A percentile compares a stretch with the other conserved stretches of the same genome.
phyloP scores from a whole-genome alignment of 23 tunicate species.

The Botrylloides violaceus region DNA sequence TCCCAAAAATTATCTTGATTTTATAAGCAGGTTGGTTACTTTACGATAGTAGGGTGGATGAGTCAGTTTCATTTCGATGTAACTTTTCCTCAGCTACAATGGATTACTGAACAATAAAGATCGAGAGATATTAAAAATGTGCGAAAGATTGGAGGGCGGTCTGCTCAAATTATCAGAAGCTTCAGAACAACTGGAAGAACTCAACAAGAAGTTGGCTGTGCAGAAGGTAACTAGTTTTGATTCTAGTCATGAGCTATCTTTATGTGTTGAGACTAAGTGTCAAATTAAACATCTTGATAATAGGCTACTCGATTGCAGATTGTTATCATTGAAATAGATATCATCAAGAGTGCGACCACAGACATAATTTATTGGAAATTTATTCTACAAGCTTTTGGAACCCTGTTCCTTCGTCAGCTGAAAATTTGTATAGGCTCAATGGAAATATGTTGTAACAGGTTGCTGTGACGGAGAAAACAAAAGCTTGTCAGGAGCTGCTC shows the following conservation, averaged over 20 bases:
- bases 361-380: no score
- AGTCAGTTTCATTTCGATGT: no score
- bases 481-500: conserved; percentile 86
- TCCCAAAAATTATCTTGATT: conserved; percentile 98
- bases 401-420: no score
- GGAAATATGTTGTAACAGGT: conserved; percentile 32
- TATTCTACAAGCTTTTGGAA: no score
- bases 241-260: no score
- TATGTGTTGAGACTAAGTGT: no score
- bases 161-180: conserved; percentile 90
- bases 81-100: conserved; percentile 52
- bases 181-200: conserved; percentile 91
- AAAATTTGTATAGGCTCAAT: no score
- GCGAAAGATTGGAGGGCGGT: conserved; percentile 98
- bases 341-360: no score
- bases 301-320: no score
- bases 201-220: conserved; percentile 93
- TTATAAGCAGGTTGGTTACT: conserved; percentile 64
- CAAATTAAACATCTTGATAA: no score
- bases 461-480: conserved; percentile 94
- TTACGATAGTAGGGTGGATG: not conserved
- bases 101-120: conserved; percentile 88
- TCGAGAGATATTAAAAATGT: conserved; percentile 88
- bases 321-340: no score
- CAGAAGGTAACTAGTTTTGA: conserved; percentile 84